Base-by-base conservation (phyloP, 2,113 vertebrate genomes). In the Grammomys dolichurus region DNA sequence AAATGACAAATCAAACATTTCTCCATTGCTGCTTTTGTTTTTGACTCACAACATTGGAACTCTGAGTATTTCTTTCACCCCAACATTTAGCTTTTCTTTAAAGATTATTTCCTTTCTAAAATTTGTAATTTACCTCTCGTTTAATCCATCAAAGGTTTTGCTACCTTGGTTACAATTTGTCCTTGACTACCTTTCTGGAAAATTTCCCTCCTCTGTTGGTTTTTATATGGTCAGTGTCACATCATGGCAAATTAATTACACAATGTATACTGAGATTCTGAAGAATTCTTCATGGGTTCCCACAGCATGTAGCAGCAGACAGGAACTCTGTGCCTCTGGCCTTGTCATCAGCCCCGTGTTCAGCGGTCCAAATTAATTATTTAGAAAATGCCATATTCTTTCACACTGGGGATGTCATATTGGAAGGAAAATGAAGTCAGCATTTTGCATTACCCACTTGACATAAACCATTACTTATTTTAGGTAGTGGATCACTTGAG, bases 291-390 rank as follows among this genome's bases (percentile, higher is more conserved):
- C 40, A 6, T 70, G 81, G 46, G 16, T 13, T 73, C 63, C 70
- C 93, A 65, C 73, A 93, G 78, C 89, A 89, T 58, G 75, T 5
- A 63, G 56, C 8, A 26, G 89, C 73, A 87, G 75, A 69, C 75
- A 91, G 13, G 60, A 70, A 94, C 2, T 12, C 22, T 16, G 2
- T 58, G 28, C 48, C 76, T 90, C 33, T n/a, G 82, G 63, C 24
- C 85, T 65, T 22, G 20, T 58, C 75, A 20, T 43, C 63, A 70
- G 69, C 78, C 14, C 24, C 19, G 28, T 82, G 72, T 48, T 91
- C 89, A 58, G 13, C 43, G 54, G 87, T 80, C 31, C 60, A 90
- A 89, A 82, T 80, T 82, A 94, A 93, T 94, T 89, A 95, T 87
- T 89, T 97, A 82, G 65, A 75, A 87, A 95, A 90, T 36, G 20